phyloP scores from a whole-genome alignment of 2,888 invertebrate genomes.

The Hoplodrina blanda region DNA sequence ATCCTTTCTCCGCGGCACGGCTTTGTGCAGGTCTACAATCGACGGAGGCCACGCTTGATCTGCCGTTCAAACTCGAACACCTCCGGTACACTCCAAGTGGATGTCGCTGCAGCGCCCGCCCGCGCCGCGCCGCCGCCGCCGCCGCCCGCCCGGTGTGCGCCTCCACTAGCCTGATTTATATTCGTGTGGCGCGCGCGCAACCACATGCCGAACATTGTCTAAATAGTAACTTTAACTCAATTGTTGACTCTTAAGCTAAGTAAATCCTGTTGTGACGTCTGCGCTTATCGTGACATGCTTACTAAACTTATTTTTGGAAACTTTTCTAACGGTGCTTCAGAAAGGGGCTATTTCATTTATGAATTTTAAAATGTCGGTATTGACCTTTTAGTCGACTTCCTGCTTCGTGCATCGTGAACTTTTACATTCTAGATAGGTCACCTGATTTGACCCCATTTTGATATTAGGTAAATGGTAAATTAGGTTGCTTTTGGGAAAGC shows the following conservation, averaged over 20 bases:
- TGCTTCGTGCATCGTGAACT: conserved; percentile 44
- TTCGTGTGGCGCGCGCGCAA: conserved; percentile 74
- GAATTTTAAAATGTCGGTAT: conserved; percentile 45
- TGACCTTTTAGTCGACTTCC: conserved; percentile 54
- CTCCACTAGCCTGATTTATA: conserved; percentile 78
- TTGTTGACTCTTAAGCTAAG: conserved; percentile 63
- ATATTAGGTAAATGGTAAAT: conserved; percentile 27
- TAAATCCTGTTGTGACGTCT: conserved; percentile 74
- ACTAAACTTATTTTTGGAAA: conserved; percentile 58
- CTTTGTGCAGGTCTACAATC: conserved; percentile 83
- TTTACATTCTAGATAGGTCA: conserved; percentile 58
- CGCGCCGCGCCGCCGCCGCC: conserved; percentile 63
- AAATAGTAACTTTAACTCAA: conserved; percentile 70
- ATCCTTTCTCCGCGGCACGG: conserved; percentile 82
- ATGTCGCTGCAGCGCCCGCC: conserved; percentile 66
- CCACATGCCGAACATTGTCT: conserved; percentile 75
- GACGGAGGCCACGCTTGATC: conserved; percentile 85
- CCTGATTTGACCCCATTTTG: conserved; percentile 8
- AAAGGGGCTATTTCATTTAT: conserved; percentile 14
- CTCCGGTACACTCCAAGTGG: conserved; percentile 74
- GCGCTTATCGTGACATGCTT: conserved; percentile 58
- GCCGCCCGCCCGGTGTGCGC: conserved; percentile 64
- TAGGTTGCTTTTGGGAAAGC: conserved; percentile 23
- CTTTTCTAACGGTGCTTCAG: conserved; percentile 51
- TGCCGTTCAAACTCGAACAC: conserved; percentile 76